Evolutionary conservation across 2,113 vertebrate species (phyloP).

Genomic region (Triplophysa siluroides): DNA sequence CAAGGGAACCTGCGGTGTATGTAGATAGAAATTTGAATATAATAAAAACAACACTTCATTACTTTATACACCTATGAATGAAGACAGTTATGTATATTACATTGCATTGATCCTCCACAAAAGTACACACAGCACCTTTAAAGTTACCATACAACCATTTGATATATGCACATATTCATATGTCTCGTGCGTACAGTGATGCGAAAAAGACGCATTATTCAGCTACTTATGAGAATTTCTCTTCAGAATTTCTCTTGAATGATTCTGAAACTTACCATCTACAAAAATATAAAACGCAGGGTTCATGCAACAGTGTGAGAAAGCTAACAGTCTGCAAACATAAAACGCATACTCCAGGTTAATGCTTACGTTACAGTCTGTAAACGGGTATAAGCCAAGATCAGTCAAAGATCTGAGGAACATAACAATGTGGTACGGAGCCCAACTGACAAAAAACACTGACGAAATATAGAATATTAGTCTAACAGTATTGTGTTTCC

Average conservation of each 20-base stretch:
- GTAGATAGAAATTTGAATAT: too few relatives aligned
- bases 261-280: conserved; percentile 85
- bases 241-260: conserved; percentile 73
- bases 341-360: conserved; percentile 68
- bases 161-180: too few relatives aligned
- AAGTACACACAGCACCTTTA: too few relatives aligned
- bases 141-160: too few relatives aligned
- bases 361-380: conserved; percentile 61
- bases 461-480: conserved; percentile 83
- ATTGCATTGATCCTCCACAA: too few relatives aligned
- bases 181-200: too few relatives aligned
- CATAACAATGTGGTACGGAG: conserved; percentile 84
- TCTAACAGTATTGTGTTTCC: conserved; percentile 80
- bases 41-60: too few relatives aligned
- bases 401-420: conserved; percentile 71
- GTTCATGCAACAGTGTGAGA: conserved; percentile 90
- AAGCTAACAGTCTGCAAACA: conserved; percentile 81
- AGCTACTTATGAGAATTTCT: conserved; percentile 31
- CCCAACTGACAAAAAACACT: conserved; percentile 87
- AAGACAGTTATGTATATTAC: too few relatives aligned
- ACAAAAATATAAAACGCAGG: conserved; percentile 88
- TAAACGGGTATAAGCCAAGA: background rate
- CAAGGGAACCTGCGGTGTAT: too few relatives aligned
- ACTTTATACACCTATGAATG: too few relatives aligned
- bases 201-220: too few relatives aligned